Evolutionary conservation across 1,140 invertebrate genomes (phyloP).

Genomic region (Spodoptera frugiperda): DNA sequence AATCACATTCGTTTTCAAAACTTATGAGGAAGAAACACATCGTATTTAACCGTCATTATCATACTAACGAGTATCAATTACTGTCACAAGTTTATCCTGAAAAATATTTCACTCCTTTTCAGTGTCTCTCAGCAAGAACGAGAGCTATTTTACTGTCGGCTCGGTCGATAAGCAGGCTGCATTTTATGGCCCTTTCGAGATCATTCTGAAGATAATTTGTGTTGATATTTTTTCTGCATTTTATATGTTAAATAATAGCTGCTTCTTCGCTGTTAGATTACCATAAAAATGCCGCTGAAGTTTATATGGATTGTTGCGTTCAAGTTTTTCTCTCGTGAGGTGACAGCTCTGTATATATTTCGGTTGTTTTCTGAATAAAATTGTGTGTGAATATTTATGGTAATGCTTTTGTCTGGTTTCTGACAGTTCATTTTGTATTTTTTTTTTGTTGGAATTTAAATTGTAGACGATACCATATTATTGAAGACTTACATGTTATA

Average conservation of each 20-base stretch:
- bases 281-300: conserved; percentile 35
- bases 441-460: too few relatives aligned
- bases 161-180: conserved; percentile 44
- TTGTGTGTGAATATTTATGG: conserved; percentile 17
- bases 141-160: conserved; percentile 33
- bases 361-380: conserved; percentile 1
- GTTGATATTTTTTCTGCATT: conserved; percentile 48
- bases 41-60: neutral
- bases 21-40: too few relatives aligned
- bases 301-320: conserved; percentile 38
- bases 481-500: too few relatives aligned
- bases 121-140: conserved; percentile 2
- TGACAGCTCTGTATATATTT: conserved; percentile 27
- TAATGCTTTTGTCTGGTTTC: neutral
- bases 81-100: conserved; percentile 20
- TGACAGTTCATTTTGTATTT: too few relatives aligned
- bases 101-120: conserved; percentile 36
- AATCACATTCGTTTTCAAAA: too few relatives aligned
- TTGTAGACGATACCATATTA: too few relatives aligned
- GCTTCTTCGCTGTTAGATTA: conserved; percentile 22
- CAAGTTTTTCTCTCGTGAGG: neutral
- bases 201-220: conserved; percentile 40
- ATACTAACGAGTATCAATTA: conserved; percentile 17
- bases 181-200: conserved; percentile 41
- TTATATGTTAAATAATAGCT: conserved; percentile 46